Evolutionary conservation across 1,140 invertebrate species (phyloP), one percentile per base, ranked within the genome.

Genomic region (Anastatus disparis): DNA sequence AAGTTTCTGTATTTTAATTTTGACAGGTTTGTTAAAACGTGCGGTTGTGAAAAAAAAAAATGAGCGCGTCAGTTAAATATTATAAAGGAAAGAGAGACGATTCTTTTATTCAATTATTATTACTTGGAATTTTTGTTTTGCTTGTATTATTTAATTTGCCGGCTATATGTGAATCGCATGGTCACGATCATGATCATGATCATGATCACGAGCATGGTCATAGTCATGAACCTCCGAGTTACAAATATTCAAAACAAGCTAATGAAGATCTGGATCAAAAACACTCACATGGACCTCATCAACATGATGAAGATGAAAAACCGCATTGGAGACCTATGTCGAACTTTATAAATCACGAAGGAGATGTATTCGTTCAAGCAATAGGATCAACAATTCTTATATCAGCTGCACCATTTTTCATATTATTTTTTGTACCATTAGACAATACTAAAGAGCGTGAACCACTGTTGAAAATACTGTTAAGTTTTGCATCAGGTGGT

Each of bases 401-500:
- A 76, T 98, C 96, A 83, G 89, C 94, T 53, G 95, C 95, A 13
- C 98, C 98, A 1, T 97, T 97, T 80, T 87, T 99, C 20, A 93
- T 99, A 69, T 87, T 99, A 1, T 95, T 97, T 78, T 91, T 97
- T 64, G 95, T 99, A 76, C 97, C 97, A 0, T 86, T 99, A 55
- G 93, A 97, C 78, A 96, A 96, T 75, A 92, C 90, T 35, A 90
- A 91, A 55, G 91, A 95, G 78, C 91, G 93, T 77, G 90, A 96
- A 80, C 92, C 94, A 0, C 84, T 96, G 24, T 84, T 99, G 12
- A 98, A 97, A 85, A 89, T 98, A 42, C 85, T 98, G 15, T 85
- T 99, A 17, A 95, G 94, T 68, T 98, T 99, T 88, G 97, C 96
- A 8, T 97, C 96, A 7, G 97, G 97, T 55, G 96, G 97, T 70